Conservation (phyloP, 2,888 invertebrate genomes). For the Smittia sp. region DNA sequence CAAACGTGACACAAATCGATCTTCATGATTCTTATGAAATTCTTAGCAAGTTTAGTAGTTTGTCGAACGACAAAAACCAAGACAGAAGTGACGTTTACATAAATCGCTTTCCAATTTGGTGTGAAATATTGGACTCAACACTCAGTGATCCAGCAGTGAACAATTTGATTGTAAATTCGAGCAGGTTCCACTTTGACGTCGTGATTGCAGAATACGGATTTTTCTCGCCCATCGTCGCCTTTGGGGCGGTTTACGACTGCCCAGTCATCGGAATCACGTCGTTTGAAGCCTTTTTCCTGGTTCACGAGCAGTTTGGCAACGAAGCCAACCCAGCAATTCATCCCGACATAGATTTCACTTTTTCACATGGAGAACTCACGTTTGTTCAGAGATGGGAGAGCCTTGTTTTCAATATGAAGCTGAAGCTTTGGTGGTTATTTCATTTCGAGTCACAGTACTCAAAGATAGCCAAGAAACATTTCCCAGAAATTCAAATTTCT, state of each 20-base stretch:
- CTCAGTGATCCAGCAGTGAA: slow-evolving; percentile 44
- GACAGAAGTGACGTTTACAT: slow-evolving; percentile 4
- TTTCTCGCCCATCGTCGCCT: slow-evolving; percentile 44
- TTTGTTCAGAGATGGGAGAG: slow-evolving; percentile 48
- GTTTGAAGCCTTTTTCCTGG: slow-evolving; percentile 45
- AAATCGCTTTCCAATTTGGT: not conserved
- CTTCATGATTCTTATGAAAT: slow-evolving; percentile 14
- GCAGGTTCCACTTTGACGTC: slow-evolving; percentile 47
- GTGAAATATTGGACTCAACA: slow-evolving; percentile 28
- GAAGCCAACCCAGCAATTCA: slow-evolving; percentile 46
- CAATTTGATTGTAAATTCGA: slow-evolving; percentile 45
- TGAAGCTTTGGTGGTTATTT: too few relatives aligned
- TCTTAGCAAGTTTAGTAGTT: not conserved
- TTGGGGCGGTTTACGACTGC: slow-evolving; percentile 44
- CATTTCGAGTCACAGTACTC: not conserved
- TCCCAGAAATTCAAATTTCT: not conserved
- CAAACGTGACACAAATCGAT: slow-evolving; percentile 37
- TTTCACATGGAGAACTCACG: slow-evolving; percentile 49
- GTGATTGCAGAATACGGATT: slow-evolving; percentile 45
- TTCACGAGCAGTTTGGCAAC: slow-evolving; percentile 46
- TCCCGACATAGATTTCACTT: slow-evolving; percentile 47
- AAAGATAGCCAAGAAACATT: slow-evolving; percentile 5
- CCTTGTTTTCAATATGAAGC: slow-evolving; percentile 35
- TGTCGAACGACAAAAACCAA: not conserved
- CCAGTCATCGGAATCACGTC: slow-evolving; percentile 45